Base-by-base conservation (phyloP, 2,113 vertebrate genomes). In the Xenopus laevis region DNA sequence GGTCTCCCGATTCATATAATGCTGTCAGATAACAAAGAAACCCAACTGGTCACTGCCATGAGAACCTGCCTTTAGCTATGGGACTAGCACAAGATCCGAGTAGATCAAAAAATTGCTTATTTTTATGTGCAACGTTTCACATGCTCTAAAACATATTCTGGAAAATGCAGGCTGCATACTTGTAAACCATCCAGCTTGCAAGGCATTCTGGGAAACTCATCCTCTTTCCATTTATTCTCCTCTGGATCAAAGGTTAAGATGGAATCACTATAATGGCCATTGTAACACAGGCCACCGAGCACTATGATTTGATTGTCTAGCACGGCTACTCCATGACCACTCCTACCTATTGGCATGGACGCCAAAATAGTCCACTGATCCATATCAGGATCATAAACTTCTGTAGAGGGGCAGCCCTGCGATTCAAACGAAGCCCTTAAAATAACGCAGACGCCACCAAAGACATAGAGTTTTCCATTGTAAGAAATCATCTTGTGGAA, bases 401-500 rank as follows among this genome's bases (percentile, higher is more conserved):
- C 97, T 12, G 97, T 99, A 61, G 96, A 99, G 46, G 97, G 97
- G 85, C 97, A 99, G 71, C 97, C 97, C 88, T 99, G 97, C 69
- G 97, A 99, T 87, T n/a, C 97, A 65, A 99, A 99, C 78, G 97
- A 99, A 0, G n/a, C n/a, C n/a, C n/a, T n/a, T n/a, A n/a, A n/a
- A n/a, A n/a, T n/a, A n/a, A n/a, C n/a, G n/a, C n/a, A n/a, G n/a
- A n/a, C n/a, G n/a, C n/a, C n/a, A n/a, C n/a, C n/a, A n/a, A n/a
- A n/a, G n/a, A n/a, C n/a, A n/a, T n/a, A n/a, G n/a, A n/a, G n/a
- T n/a, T n/a, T n/a, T n/a, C n/a, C n/a, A 10, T 96, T 98, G 60
- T 99, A 94, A 30, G 95, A 97, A 80, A 98, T 98, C 97, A 99
- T 99, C 88, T 99, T 98, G 87, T 99, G 97, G 91, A 99, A 99